Conservation (phyloP, 2,113 vertebrate genomes). For the Pelusios castaneus region DNA sequence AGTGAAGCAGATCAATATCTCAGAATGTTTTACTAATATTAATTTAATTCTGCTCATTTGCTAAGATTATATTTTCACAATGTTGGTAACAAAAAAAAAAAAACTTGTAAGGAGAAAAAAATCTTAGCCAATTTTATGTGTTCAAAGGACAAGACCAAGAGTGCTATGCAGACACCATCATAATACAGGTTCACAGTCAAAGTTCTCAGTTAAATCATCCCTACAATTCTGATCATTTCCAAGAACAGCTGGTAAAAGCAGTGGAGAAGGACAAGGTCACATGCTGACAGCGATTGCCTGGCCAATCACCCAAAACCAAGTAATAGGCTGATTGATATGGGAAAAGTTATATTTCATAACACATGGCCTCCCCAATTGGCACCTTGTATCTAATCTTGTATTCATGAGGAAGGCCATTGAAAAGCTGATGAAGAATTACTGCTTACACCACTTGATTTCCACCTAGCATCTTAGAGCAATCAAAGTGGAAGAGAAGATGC, state of each 20-base stretch:
- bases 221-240: not conserved
- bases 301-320: not conserved
- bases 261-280: not conserved
- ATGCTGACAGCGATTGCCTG: not conserved
- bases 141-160: not conserved
- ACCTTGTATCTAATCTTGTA: not conserved
- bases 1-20: constrained; percentile 65
- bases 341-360: not conserved
- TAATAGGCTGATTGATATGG: not conserved
- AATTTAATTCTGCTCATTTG: constrained; percentile 62
- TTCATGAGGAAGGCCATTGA: not conserved
- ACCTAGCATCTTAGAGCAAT: not conserved
- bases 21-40: constrained; percentile 65
- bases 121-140: not conserved
- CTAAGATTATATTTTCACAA: constrained; percentile 40
- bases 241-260: not conserved
- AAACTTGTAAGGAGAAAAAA: not conserved
- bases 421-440: not conserved
- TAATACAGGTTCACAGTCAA: not conserved
- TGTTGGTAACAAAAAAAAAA: constrained; percentile 45
- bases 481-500: not conserved
- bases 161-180: accelerated
- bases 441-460: not conserved
- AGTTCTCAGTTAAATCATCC: not conserved
- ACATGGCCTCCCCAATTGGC: not conserved